These are phyloP conservation scores for Esox masquinongy DNA, from an alignment of 2,797 vertebrate genomes.

Conservation along the genomic window DNA sequence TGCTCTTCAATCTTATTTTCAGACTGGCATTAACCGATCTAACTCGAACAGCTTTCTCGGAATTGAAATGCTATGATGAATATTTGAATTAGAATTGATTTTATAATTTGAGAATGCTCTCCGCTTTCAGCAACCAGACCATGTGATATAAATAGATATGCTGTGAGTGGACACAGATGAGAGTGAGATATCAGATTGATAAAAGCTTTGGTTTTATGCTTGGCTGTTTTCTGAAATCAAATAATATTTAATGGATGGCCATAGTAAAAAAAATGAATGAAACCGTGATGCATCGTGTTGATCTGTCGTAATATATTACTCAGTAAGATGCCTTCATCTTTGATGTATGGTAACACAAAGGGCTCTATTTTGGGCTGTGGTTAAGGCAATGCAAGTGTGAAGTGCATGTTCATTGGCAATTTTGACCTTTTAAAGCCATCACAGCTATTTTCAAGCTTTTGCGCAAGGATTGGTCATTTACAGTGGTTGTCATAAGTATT, in stretches of 20 bases:
- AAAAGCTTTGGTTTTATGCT: slow-evolving; percentile 46
- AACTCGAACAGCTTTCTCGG: slow-evolving; percentile 62
- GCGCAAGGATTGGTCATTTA: too few relatives aligned
- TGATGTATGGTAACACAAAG: slow-evolving; percentile 22
- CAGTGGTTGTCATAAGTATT: too few relatives aligned
- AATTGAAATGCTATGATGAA: slow-evolving; percentile 78
- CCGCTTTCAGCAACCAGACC: slow-evolving; percentile 73
- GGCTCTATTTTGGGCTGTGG: too few relatives aligned
- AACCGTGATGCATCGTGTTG: slow-evolving; percentile 44
- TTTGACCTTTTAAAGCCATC: too few relatives aligned
- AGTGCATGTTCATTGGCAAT: too few relatives aligned
- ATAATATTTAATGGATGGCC: slow-evolving; percentile 48
- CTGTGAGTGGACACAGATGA: slow-evolving; percentile 40
- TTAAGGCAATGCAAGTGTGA: neutral
- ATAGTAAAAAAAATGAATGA: slow-evolving; percentile 46
- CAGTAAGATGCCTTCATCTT: slow-evolving; percentile 35
- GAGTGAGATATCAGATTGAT: slow-evolving; percentile 42
- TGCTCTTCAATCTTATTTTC: slow-evolving; percentile 60
- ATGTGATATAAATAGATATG: slow-evolving; percentile 73
- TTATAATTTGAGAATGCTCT: slow-evolving; percentile 75
- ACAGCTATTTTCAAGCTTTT: too few relatives aligned
- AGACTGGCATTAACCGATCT: slow-evolving; percentile 63
- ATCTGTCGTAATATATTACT: slow-evolving; percentile 66
- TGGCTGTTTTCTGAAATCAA: slow-evolving; percentile 55
- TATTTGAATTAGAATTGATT: slow-evolving; percentile 81